These are phyloP conservation scores for Epistrophe eligans DNA, from an alignment of 2,888 invertebrate species.

Conservation along the genomic window DNA sequence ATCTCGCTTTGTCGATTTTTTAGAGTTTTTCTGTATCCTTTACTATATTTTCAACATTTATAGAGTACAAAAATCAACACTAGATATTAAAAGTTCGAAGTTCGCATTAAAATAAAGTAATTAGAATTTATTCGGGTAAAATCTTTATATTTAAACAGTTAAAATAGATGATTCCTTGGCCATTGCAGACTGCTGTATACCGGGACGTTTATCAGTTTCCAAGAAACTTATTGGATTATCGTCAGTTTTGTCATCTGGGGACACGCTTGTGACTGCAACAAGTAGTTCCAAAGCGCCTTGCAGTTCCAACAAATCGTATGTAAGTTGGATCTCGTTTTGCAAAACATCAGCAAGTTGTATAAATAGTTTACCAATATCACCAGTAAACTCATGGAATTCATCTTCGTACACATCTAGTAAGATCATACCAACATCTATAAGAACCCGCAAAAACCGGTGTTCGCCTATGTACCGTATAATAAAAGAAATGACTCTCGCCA, in stretches of 20 bases:
- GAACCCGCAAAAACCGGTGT: conserved; percentile 89
- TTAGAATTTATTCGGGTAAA: background rate
- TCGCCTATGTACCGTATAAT: conserved; percentile 90
- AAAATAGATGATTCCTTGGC: conserved; percentile 79
- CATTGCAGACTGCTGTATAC: conserved; percentile 79
- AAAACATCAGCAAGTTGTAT: conserved; percentile 86
- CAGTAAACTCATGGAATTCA: conserved; percentile 86
- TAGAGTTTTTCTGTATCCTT: too few species aligned
- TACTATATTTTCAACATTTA: too few species aligned
- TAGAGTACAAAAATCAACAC: too few species aligned
- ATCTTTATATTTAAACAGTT: conserved; percentile 74
- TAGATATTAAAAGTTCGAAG: too few species aligned
- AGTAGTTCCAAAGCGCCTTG: conserved; percentile 90
- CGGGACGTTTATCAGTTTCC: conserved; percentile 63
- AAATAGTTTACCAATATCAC: conserved; percentile 87
- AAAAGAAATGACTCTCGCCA: conserved; percentile 89
- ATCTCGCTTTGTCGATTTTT: too few species aligned
- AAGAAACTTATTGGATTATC: conserved; percentile 73
- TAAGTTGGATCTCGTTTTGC: conserved; percentile 88
- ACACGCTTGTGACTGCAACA: conserved; percentile 86
- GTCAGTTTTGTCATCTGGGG: conserved; percentile 79
- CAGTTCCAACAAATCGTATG: conserved; percentile 87
- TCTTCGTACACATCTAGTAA: conserved; percentile 91
- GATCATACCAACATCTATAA: conserved; percentile 90
- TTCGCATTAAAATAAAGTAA: background rate